Base-by-base conservation (phyloP, 2,797 vertebrate genomes). In the Micromesistius poutassou region DNA sequence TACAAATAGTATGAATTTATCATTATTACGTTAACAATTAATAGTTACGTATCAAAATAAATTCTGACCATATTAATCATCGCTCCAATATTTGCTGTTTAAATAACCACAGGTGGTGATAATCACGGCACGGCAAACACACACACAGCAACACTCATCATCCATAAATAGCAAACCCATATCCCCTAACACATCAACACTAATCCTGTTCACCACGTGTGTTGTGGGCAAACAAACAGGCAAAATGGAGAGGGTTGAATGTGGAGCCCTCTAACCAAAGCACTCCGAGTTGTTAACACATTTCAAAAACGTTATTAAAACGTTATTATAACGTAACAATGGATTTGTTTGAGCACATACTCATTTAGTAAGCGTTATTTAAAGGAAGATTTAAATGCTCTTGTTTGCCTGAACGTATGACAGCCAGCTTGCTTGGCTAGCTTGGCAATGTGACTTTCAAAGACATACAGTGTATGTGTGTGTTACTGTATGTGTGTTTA, bases 161-260 rank as follows among this genome's bases (percentile, higher is more conserved):
- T 68, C 82, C 50, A 81, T 71, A 74, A 75, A 72, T 75, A 77
- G 38, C 74, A 84, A 88, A 78, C 82, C 80, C 72, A 72, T 30
- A 46, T 40, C 55, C 74, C 33, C 14, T 19, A n/a, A 55, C 72
- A 81, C 76, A 79, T 46, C 30, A 35, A 72, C 0, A 0, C 31
- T 90, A 89, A 92, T 90, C 87, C 30, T 36, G 22, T 80, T 86
- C 62, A 83, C 19, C 73, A 73, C 55, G 46, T 78, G 77, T 82
- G 84, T 89, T 80, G 50, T 62, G n/a, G 55, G 83, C 73, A 86
- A 89, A 88, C 82, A 83, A 7, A 73, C 74, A 28, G 72, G 31
- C 13, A 3, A 76, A 30, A 73, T 71, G 76, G 75, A 87, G 84
- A 87, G 73, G 4, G 73, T 19, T 79, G 76, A 82, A 80, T 72